Base-by-base conservation (phyloP, 2,888 invertebrate species). In the Harpagoxenus sublaevis region DNA sequence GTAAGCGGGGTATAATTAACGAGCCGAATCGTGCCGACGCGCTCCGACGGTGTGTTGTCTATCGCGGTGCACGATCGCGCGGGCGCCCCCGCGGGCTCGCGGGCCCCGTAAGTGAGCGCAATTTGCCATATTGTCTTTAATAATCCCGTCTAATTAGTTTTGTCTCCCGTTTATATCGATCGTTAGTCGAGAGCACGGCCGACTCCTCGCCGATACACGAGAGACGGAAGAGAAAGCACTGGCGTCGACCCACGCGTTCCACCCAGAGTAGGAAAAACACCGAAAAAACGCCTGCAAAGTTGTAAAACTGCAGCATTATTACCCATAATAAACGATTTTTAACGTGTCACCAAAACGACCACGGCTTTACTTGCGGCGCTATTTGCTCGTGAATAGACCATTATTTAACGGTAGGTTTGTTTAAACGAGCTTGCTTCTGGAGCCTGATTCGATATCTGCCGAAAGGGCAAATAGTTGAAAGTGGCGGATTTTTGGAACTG, bases 41-140 rank as follows among this genome's bases (percentile, higher is more conserved):
- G 92, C 92, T 93, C 83, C 92, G 91, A 87, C 78, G 48, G 39
- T 9, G 86, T 84, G 87, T 90, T 89, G 90, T 89, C 87, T 92
- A 92, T 92, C 92, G 89, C 70, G 65, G 86, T 78, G 90, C 90
- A 89, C 90, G 92, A 92, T 92, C 92, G 84, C 88, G 86, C 88
- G 78, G 86, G 85, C 88, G 79, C 35, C 79, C 70, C 70, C 77
- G 87, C 89, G 84, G 85, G 87, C 75, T 23, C 78, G 87, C 89
- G 81, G 84, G 87, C 57, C 35, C 39, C 86, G 86, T 85, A 87
- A 91, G 88, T 87, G 87, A 92, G 91, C 92, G 92, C 91, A 92
- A 92, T 92, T 92, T 92, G 92, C 92, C 91, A 92, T 92, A 92
- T 92, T 92, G 92, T 92, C 91, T 91, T 88, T 90, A 91, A 92